These are phyloP conservation scores for Oryzaephilus surinamensis DNA, from an alignment of 1,140 invertebrate genomes.

Conservation along the genomic window DNA sequence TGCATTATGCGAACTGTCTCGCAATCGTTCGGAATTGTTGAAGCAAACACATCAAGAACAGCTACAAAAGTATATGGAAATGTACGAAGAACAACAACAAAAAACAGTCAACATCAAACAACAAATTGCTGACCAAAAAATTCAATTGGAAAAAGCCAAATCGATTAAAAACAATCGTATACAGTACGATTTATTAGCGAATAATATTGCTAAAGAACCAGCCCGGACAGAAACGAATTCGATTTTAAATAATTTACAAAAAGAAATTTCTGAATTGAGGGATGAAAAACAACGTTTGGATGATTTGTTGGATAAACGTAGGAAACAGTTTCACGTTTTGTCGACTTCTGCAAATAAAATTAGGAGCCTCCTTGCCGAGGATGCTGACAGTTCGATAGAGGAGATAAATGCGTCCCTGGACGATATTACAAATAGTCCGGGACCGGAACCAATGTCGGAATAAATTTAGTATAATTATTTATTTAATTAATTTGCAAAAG, in stretches of 20 bases:
- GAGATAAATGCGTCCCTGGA: slow-evolving; percentile 50
- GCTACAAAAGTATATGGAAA: slow-evolving; percentile 69
- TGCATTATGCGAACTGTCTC: slow-evolving; percentile 78
- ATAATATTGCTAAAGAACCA: slow-evolving; percentile 81
- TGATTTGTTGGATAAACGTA: slow-evolving; percentile 64
- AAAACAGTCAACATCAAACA: slow-evolving; percentile 65
- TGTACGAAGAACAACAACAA: slow-evolving; percentile 65
- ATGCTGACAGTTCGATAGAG: slow-evolving; percentile 13
- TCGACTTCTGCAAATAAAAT: slow-evolving; percentile 70
- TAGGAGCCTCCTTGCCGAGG: slow-evolving; percentile 60
- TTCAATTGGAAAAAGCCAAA: slow-evolving; percentile 67
- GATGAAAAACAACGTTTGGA: slow-evolving; percentile 61
- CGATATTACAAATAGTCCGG: slow-evolving; percentile 25
- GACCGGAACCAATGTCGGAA: slow-evolving; percentile 29
- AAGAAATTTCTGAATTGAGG: slow-evolving; percentile 57
- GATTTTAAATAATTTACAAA: slow-evolving; percentile 60
- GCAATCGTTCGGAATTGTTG: slow-evolving; percentile 70
- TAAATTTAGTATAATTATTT: too few species aligned
- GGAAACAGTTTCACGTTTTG: slow-evolving; percentile 83
- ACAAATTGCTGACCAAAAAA: slow-evolving; percentile 64
- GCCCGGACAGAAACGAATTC: slow-evolving; percentile 74
- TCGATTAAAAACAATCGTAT: slow-evolving; percentile 77
- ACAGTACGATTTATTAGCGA: slow-evolving; percentile 87
- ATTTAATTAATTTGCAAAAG: too few species aligned
- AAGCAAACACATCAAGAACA: slow-evolving; percentile 75